Evolutionary conservation across 2,888 invertebrate species (phyloP), one percentile per base, ranked within the genome.

Genomic region (Caenorhabditis drosophilae): DNA sequence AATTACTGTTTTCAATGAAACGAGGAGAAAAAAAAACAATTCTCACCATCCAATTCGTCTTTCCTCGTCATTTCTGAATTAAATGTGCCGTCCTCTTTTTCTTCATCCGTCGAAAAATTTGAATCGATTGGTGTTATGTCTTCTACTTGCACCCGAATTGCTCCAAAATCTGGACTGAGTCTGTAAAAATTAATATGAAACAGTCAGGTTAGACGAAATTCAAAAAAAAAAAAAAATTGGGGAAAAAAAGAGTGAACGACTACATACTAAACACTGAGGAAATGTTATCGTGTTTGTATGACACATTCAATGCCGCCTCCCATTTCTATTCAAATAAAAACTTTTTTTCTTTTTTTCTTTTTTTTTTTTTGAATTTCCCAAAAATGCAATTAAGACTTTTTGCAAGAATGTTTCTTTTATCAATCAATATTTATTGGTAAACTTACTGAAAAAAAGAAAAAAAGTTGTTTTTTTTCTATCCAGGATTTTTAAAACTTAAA

Each of bases 61-160:
- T 36, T 12, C 16, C 20, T n/a, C n/a, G n/a, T n/a, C n/a, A n/a
- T n/a, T n/a, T n/a, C n/a, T n/a, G n/a, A n/a, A n/a, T n/a, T n/a
- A n/a, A n/a, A n/a, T n/a, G n/a, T n/a, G n/a, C 9, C n/a, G 7
- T 31, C 35, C n/a, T 26, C 27, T 7, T 40, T 38, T 23, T 42
- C 45, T n/a, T 63, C 63, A 4, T 57, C 62, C n/a, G 51, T 40
- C 51, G 42, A 51, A 26, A 49, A 22, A 20, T 38, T 23, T 9
- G 42, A 47, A 4, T 51, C 49, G 18, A 51, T 47, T 18, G 64
- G 15, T 4, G 66, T 66, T 25, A 66, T 66, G 16, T 66, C 66
- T 26, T 66, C 66, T 11, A 66, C 66, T 56, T 60, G 59, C 0
- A 66, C 66, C 38, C 59, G 52, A 20, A 66, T 66, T 25, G 59